Evolutionary conservation across 2,888 invertebrate species (phyloP), one percentile per base, ranked within the genome.

Genomic region (Bruchidius siliquastri): DNA sequence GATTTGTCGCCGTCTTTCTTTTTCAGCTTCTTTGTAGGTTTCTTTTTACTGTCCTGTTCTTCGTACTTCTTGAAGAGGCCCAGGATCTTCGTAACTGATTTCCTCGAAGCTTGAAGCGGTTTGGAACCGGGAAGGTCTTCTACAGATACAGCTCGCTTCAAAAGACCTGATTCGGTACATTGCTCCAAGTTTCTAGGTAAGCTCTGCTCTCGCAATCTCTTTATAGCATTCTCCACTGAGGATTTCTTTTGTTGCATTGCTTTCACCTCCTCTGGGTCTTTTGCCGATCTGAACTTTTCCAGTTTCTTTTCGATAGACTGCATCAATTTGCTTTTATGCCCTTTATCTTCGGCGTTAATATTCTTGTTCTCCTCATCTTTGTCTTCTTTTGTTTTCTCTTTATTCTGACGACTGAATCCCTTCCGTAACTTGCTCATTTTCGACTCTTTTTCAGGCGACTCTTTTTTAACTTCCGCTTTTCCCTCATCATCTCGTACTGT

Each of bases 261-360:
- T 72, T 79, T 79, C 6, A 76, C 74, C 68, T 82, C 82, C 22
- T 81, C 79, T 1, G 78, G 69, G 10, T 87, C 86, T 71, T 90
- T 88, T 67, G 84, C 83, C 2, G 85, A 81, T 22, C 90, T 87
- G 67, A 93, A 88, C 83, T 92, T 93, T 85, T 93, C 93, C 81
- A 93, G 88, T 84, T 92, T 93, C 82, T 93, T 94, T 69, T 95
- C 94, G 80, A 95, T 90, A 0, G 92, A 91, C 82, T 93, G 93
- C 68, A 95, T 87, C 79, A 95, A 88, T 76, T 89, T 90, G 79
- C 88, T 88, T 79, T 87, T 88, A 74, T 82, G 82, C 0, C 78
- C 78, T 72, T 83, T 82, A 22, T 84, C 83, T 79, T 84, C 81
- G 72, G 83, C 83, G 71, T 82, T 82, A 68, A 80, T 81, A 67